Conservation (phyloP, 2,888 invertebrate genomes). For the Platycheirus albimanus region DNA sequence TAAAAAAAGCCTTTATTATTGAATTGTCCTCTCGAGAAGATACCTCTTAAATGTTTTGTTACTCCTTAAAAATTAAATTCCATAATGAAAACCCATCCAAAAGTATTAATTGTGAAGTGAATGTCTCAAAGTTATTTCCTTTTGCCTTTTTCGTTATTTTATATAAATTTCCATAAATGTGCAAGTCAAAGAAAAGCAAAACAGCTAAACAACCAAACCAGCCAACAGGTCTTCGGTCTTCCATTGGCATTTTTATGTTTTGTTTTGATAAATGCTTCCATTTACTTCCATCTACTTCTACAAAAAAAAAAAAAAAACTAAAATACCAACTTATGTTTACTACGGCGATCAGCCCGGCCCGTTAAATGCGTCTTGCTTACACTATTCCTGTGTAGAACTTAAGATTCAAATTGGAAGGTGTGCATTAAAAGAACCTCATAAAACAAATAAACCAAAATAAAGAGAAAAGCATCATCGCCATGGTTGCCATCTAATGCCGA, state of each 20-base stretch:
- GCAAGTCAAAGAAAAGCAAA: constrained; percentile 40
- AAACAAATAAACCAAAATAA: constrained; percentile 61
- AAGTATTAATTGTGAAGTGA: constrained; percentile 22
- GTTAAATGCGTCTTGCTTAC: constrained; percentile 24
- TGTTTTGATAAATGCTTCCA: constrained; percentile 66
- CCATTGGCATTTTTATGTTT: constrained; percentile 59
- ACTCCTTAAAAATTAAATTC: too few relatives aligned
- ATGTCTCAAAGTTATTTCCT: constrained; percentile 1
- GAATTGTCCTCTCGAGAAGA: too few relatives aligned
- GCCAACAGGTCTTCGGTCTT: constrained; percentile 67
- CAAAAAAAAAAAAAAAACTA: background rate
- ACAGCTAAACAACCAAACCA: constrained; percentile 45
- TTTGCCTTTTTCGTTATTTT: background rate
- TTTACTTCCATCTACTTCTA: constrained; percentile 19
- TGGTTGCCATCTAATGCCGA: background rate
- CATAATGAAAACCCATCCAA: too few relatives aligned
- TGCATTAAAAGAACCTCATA: constrained; percentile 39
- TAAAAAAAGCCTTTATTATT: too few relatives aligned
- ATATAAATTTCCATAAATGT: constrained; percentile 5
- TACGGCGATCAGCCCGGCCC: background rate
- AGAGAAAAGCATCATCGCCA: constrained; percentile 59
- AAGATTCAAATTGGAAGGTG: constrained; percentile 5
- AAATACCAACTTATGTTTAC: background rate
- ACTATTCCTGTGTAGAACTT: background rate
- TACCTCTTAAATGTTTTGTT: too few relatives aligned